Conservation (phyloP, 2,797 vertebrate genomes). For the Sylvia borin region DNA sequence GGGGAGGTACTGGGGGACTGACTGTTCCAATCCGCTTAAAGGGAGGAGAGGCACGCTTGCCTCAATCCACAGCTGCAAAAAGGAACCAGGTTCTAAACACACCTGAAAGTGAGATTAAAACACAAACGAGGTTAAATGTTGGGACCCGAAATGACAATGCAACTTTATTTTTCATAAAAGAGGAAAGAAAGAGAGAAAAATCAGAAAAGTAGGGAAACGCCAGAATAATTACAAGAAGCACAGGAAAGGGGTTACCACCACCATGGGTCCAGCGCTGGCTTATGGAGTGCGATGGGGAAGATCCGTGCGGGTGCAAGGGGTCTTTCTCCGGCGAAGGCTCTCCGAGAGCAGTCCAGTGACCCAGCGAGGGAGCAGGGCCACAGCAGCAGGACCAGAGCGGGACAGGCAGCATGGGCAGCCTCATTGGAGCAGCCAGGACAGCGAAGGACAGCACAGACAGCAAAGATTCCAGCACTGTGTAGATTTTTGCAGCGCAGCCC, state of each 20-base stretch:
- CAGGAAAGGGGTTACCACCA: background rate
- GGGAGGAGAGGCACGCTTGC: background rate
- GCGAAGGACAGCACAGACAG: background rate
- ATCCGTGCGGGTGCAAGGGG: fast-evolving
- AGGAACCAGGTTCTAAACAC: background rate
- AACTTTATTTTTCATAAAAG: background rate
- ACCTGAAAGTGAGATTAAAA: background rate
- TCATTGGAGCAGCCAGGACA: background rate
- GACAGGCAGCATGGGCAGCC: background rate
- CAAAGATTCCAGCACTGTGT: background rate
- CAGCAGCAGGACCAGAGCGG: background rate
- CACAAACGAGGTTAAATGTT: background rate
- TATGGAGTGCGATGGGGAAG: background rate
- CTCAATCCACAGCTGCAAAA: background rate
- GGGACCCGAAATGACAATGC: fast-evolving
- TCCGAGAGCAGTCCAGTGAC: background rate
- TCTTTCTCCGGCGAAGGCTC: background rate
- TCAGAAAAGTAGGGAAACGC: background rate
- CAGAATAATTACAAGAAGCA: background rate
- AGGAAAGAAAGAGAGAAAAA: background rate
- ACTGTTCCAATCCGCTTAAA: background rate
- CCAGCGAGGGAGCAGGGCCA: background rate
- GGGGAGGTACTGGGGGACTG: background rate
- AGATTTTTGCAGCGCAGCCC: background rate
- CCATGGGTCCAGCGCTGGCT: background rate